Conservation (phyloP, 2,113 vertebrate species). For the Hippocampus comes region DNA sequence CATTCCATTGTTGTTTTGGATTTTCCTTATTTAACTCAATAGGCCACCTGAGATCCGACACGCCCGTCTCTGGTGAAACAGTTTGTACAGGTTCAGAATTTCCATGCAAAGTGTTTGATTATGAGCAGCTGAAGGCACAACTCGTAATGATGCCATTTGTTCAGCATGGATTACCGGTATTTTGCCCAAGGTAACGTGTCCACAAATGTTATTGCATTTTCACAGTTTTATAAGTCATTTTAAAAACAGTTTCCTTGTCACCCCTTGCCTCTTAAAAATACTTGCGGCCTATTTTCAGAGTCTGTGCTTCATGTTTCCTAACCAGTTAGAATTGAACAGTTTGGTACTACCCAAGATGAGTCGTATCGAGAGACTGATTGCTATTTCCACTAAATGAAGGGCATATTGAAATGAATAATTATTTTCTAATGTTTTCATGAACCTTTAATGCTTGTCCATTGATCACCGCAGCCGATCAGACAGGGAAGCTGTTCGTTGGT, state of each 20-base stretch:
- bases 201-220: too few species aligned
- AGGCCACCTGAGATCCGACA: too few species aligned
- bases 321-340: constrained; percentile 23
- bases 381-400: constrained; percentile 53
- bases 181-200: constrained; percentile 29
- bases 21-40: too few species aligned
- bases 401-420: constrained; percentile 60
- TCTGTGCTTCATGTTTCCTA: constrained; percentile 47
- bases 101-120: too few species aligned
- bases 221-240: neutral
- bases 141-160: constrained; percentile 10
- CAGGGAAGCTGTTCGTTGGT: constrained; percentile 89
- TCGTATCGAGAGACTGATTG: constrained; percentile 50
- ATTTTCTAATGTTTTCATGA: constrained; percentile 71
- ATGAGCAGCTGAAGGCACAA: neutral
- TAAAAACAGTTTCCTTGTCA: constrained; percentile 40
- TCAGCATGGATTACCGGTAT: constrained; percentile 17
- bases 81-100: too few species aligned
- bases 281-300: constrained; percentile 53
- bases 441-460: constrained; percentile 67
- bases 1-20: too few species aligned
- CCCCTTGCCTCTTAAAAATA: constrained; percentile 45
- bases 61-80: too few species aligned
- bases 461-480: constrained; percentile 82
- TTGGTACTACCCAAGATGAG: constrained; percentile 40